Evolutionary conservation across 2,888 invertebrate species (phyloP).

Genomic region (Rhorus exstirpatorius): DNA sequence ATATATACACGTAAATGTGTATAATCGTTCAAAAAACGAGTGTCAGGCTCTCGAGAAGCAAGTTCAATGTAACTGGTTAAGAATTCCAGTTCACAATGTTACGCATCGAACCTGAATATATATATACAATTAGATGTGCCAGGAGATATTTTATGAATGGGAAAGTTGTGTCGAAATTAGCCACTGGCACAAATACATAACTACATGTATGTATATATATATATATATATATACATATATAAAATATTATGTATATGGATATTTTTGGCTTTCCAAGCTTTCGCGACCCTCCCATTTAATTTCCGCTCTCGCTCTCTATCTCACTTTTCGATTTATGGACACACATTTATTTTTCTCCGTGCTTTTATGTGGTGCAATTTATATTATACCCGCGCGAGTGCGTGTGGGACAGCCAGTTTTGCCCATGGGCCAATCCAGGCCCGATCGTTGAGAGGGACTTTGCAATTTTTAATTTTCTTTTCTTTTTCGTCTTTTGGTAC

Average conservation of each 20-base stretch:
- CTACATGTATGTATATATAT: slow-evolving; percentile 1
- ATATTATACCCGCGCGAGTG: not conserved
- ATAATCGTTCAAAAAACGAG: slow-evolving; percentile 27
- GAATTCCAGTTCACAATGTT: slow-evolving; percentile 34
- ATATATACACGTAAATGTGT: not conserved
- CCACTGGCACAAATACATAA: slow-evolving; percentile 40
- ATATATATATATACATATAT: slow-evolving; percentile 21
- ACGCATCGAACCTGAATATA: slow-evolving; percentile 19
- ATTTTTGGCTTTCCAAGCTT: slow-evolving; percentile 65
- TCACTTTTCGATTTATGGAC: slow-evolving; percentile 63
- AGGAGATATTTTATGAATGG: slow-evolving; percentile 66
- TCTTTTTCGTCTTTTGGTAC: too few relatives aligned
- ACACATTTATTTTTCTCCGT: slow-evolving; percentile 40
- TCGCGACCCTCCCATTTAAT: slow-evolving; percentile 58
- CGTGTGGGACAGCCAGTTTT: slow-evolving; percentile 20
- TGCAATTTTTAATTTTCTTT: too few relatives aligned
- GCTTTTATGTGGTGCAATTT: not conserved
- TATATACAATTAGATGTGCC: slow-evolving; percentile 17
- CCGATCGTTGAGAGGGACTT: not conserved
- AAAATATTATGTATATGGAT: too few relatives aligned
- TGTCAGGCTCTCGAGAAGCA: slow-evolving; percentile 17
- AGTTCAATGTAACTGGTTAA: slow-evolving; percentile 52
- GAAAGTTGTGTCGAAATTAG: slow-evolving; percentile 65
- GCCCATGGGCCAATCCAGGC: not conserved
- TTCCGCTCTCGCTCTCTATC: slow-evolving; percentile 47